These are phyloP conservation scores for Penaeus vannamei DNA, from an alignment of 1,140 invertebrate genomes.

Conservation along the genomic window DNA sequence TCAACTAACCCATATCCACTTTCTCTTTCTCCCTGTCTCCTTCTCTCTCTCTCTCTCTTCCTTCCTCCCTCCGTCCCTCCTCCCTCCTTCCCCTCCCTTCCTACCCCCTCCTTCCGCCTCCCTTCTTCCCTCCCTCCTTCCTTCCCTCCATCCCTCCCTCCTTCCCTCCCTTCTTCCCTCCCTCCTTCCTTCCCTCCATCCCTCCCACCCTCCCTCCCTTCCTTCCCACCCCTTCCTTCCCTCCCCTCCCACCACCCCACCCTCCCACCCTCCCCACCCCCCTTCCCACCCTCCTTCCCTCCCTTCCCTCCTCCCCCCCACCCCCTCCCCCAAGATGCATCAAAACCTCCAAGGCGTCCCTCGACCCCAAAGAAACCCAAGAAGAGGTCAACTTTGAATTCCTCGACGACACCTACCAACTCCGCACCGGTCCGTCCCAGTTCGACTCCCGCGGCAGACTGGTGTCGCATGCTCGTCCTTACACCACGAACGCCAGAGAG, in stretches of 20 bases:
- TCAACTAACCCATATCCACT: no score
- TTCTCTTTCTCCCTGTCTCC: no score
- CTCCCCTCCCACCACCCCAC: background rate
- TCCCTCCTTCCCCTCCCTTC: no score
- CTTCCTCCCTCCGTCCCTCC: no score
- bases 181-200: background rate
- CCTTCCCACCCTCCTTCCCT: background rate
- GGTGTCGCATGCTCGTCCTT: constrained; percentile 36
- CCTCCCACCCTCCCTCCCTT: background rate
- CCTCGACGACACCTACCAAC: constrained; percentile 74
- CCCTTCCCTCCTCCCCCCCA: no score
- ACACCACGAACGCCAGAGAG: constrained; percentile 69
- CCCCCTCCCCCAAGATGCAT: constrained; percentile 21
- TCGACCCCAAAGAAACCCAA: no score
- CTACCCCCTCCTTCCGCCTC: no score
- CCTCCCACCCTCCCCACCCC: background rate
- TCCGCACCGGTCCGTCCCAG: background rate
- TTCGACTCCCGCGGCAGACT: constrained; percentile 6
- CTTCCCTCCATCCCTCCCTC: background rate
- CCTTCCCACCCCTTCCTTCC: background rate
- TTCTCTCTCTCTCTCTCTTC: no score
- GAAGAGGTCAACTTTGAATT: constrained; percentile 74
- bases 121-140: no score
- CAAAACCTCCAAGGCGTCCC: background rate
- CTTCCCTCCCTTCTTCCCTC: background rate